phyloP scores from a whole-genome alignment of 2,888 invertebrate species.

The Drosophila neonasuta region DNA sequence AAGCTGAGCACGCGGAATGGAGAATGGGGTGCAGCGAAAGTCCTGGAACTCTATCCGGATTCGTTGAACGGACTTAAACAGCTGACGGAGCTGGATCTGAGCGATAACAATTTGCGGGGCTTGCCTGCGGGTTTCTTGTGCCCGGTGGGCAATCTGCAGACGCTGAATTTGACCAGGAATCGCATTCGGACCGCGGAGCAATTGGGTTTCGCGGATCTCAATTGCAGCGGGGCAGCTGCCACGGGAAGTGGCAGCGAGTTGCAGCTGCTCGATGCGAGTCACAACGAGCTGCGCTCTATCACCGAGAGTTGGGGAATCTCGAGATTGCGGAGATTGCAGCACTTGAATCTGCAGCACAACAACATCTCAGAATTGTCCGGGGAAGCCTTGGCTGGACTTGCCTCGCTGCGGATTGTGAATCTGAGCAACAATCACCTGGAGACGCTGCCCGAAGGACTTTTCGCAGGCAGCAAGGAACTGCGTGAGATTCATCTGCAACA shows the following conservation, averaged over 20 bases:
- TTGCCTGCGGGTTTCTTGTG: conserved; percentile 91
- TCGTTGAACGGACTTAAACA: conserved; percentile 90
- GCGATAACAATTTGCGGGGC: conserved; percentile 91
- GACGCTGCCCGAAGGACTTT: conserved; percentile 90
- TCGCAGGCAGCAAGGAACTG: conserved; percentile 90
- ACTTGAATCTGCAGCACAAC: conserved; percentile 91
- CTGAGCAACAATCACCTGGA: conserved; percentile 93
- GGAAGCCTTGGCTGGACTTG: conserved; percentile 90
- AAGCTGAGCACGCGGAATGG: conserved; percentile 90
- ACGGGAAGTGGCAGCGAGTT: conserved; percentile 86
- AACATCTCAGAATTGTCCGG: conserved; percentile 91
- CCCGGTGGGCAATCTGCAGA: conserved; percentile 89
- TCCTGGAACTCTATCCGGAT: conserved; percentile 88
- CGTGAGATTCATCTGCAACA: conserved; percentile 92
- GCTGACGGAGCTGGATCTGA: conserved; percentile 90
- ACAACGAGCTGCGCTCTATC: conserved; percentile 89
- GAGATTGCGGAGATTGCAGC: conserved; percentile 89
- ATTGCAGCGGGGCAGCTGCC: conserved; percentile 86
- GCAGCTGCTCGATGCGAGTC: conserved; percentile 90
- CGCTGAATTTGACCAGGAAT: conserved; percentile 92
- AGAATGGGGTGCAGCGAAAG: conserved; percentile 90
- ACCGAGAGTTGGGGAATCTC: conserved; percentile 90
- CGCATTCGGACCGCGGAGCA: conserved; percentile 90
- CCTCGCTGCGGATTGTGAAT: conserved; percentile 91
- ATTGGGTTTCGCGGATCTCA: conserved; percentile 86